Base-by-base conservation (phyloP, 2,113 vertebrate species). In the Python bivittatus region DNA sequence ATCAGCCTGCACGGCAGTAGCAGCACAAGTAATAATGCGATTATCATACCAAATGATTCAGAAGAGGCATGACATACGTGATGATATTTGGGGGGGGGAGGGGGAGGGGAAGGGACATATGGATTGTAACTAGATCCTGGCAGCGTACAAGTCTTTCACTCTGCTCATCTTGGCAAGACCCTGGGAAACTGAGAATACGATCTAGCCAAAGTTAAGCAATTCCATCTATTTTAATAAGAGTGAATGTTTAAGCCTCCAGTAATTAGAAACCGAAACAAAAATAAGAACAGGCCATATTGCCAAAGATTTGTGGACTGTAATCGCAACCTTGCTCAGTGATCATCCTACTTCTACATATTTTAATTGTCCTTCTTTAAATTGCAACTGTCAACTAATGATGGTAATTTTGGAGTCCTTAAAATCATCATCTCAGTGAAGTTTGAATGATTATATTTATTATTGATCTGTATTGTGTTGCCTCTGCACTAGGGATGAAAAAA, bases 31-130 rank as follows among this genome's bases (percentile, higher is more conserved):
- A 95, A 96, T 95, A 96, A 93, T 95, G 60, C 84, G 94, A 96
- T 89, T 94, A 96, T 96, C 96, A 96, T 94, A 96, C 86, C 93
- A 96, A 95, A 96, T 95, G 93, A 96, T 94, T 97, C 94, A 96
- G 93, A 97, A 96, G 94, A 60, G 88, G 92, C 42, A 44, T 88
- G 84, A 97, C 94, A 94, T 89, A 96, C 95, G 54, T 57, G 92
- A 95, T 91, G 90, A 48, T 57, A 95, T 96, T 96, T 97, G 91
- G 90, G 79, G 48, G 15, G 53, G 33, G 58, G 88, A 91, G 96
- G 94, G 23, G 44, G 33, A 64, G 7, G 60, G 33, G 91, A 52
- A 79, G 90, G 92, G 97, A 95, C 94, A 96, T 95, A 96, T 84
- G 94, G 95, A 94, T 96, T 97, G 96, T 96, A 97, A 96, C 90